A percentile compares a stretch with the other conserved stretches of the same genome.
phyloP scores from a whole-genome alignment of 2,888 invertebrate genomes.

The Trachelus stipa region DNA sequence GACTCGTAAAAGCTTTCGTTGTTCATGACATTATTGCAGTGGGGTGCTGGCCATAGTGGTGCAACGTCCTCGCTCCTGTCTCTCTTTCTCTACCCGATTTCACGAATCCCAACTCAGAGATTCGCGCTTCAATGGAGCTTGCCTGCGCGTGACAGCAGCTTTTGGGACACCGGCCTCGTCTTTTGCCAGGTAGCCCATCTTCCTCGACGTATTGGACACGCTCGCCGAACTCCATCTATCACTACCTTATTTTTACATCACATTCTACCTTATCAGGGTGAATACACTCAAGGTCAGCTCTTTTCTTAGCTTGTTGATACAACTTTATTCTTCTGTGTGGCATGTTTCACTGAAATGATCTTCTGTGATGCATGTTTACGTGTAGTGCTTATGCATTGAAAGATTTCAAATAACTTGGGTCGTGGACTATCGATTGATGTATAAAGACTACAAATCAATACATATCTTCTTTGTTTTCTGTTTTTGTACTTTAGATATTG shows the following conservation, averaged over 20 bases:
- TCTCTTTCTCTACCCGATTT: conserved; percentile 19
- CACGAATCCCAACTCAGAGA: neutral
- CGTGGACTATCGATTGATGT: neutral
- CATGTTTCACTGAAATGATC: neutral
- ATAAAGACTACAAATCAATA: neutral
- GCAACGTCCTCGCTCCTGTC: conserved; percentile 14
- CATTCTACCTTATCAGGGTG: neutral
- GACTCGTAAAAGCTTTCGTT: conserved; percentile 22
- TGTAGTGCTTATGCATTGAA: neutral
- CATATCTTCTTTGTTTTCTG: neutral
- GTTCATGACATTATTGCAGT: conserved; percentile 29
- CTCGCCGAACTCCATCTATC: neutral
- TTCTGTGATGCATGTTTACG: neutral
- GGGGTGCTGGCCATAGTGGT: conserved; percentile 32
- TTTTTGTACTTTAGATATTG: neutral
- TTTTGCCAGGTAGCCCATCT: conserved; percentile 37
- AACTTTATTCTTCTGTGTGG: neutral
- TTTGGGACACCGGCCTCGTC: conserved; percentile 36
- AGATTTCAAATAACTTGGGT: neutral
- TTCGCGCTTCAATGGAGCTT: conserved; percentile 43
- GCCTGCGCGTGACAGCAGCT: conserved; percentile 44
- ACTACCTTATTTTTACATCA: neutral
- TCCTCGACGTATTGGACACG: neutral
- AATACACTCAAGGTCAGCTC: conserved; percentile 5
- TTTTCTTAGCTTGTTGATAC: neutral